Base-by-base conservation (phyloP, 2,113 vertebrate genomes). In the Myotis lucifugus region DNA sequence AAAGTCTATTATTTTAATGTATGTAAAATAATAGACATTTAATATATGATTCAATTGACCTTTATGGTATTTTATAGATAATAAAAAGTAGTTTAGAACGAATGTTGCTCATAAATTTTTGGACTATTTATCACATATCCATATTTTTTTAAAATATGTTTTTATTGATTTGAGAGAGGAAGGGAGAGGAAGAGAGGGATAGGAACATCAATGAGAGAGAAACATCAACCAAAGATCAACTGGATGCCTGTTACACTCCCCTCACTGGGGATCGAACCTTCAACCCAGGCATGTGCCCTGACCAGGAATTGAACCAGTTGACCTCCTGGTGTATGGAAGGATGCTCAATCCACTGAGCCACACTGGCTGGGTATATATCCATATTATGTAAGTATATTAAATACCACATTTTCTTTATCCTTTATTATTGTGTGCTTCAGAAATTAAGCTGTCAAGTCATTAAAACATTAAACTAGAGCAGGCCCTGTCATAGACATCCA, bases 51-150 rank as follows among this genome's bases (percentile, higher is more conserved):
- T 70, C 34, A 59, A 14, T 21, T 81, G 32, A 82, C 21, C 56
- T 90, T 46, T 14, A n/a, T 85, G 66, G 40, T 88, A 46, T 50
- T 64, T 89, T 73, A 48, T 79, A n/a, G 37, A 48, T 37, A 96
- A 79, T 70, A 85, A 76, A 91, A 95, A n/a, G 0, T 91, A 92
- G 3, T 88, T 95, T 50, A 32, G 29, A 56, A 85, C 5, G 94
- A 67, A 69, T 76, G 46, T 29, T 69, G 81, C 40, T 72, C 23
- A 67, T 79, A 82, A 81, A 61, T 1, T 50, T 85, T 67, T 56
- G 13, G 54, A 64, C 10, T 81, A 66, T 18, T 48, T 93, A 72
- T 83, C 37, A 93, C 27, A 82, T n/a, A 61, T 27, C 59, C 59
- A 61, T 61, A 61, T 61, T 61, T 61, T 50, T 61, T 61, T 2